phyloP scores from a whole-genome alignment of 1,140 invertebrate genomes.

The Cydia splendana region DNA sequence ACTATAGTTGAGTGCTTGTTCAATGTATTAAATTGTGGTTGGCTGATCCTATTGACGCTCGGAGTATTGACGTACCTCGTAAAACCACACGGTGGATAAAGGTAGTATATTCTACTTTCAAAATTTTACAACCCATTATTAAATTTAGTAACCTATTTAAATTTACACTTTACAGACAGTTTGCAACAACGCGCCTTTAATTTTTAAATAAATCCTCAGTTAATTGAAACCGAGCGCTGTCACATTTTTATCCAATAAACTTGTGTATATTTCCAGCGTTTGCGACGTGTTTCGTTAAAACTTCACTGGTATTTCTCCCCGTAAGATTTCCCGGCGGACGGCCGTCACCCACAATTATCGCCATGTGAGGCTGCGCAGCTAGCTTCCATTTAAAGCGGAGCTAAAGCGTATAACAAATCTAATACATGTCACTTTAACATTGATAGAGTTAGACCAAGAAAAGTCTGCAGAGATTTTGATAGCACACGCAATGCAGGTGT shows the following conservation, averaged over 20 bases:
- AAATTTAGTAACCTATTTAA: too few relatives aligned
- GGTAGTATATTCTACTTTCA: too few relatives aligned
- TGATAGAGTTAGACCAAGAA: too few relatives aligned
- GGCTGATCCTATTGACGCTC: too few relatives aligned
- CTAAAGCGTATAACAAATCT: not conserved
- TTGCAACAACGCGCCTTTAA: not conserved
- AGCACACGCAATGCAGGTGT: too few relatives aligned
- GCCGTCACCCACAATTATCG: slow-evolving; percentile 11
- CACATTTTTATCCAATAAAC: not conserved
- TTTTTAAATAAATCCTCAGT: not conserved
- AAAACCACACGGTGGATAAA: too few relatives aligned
- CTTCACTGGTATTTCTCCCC: not conserved
- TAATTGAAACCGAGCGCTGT: not conserved
- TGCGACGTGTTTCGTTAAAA: slow-evolving; percentile 15
- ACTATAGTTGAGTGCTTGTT: too few relatives aligned
- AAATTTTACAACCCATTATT: too few relatives aligned
- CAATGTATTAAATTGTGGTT: too few relatives aligned
- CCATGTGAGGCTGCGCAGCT: not conserved
- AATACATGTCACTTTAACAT: not conserved
- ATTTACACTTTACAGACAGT: not conserved
- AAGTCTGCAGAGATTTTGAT: too few relatives aligned
- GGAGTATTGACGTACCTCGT: too few relatives aligned
- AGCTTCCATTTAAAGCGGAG: not conserved
- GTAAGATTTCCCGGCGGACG: slow-evolving; percentile 20
- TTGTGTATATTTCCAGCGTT: not conserved